phyloP scores from a whole-genome alignment of 1,140 invertebrate genomes.

The Stegodyphus dumicola region DNA sequence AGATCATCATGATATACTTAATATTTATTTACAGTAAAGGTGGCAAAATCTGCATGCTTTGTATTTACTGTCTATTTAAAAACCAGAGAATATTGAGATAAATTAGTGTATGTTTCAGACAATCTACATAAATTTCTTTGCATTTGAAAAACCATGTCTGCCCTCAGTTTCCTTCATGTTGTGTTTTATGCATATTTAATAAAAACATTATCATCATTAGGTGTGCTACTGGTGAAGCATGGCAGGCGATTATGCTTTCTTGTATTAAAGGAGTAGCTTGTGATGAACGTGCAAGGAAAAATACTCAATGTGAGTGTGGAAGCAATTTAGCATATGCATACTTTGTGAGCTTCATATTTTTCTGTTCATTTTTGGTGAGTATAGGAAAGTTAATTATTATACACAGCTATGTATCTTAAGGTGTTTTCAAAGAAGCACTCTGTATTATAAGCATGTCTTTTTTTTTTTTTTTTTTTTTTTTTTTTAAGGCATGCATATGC shows the following conservation, averaged over 20 bases:
- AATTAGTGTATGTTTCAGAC: no score
- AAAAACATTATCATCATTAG: slow-evolving; percentile 70
- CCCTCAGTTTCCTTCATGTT: slow-evolving; percentile 1
- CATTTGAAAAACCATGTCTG: slow-evolving; percentile 2
- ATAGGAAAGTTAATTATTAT: not conserved
- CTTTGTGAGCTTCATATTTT: slow-evolving; percentile 99
- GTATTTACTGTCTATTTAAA: not conserved
- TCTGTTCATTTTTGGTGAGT: slow-evolving; percentile 97
- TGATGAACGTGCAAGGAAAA: slow-evolving; percentile 75
- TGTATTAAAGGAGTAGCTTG: slow-evolving; percentile 86
- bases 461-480: no score
- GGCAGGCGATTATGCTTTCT: slow-evolving; percentile 99
- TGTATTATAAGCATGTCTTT: no score
- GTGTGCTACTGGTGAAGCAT: slow-evolving; percentile 99
- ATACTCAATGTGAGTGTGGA: slow-evolving; percentile 78
- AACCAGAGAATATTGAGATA: not conserved
- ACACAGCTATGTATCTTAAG: not conserved
- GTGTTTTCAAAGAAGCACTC: not conserved
- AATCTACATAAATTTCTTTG: not conserved
- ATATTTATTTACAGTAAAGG: no score
- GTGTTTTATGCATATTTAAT: not conserved
- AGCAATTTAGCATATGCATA: slow-evolving; percentile 96
- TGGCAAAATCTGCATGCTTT: not conserved
- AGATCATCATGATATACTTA: no score
- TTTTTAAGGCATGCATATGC: no score